phyloP scores from a whole-genome alignment of 2,888 invertebrate species.

The Uloborus plumipes region DNA sequence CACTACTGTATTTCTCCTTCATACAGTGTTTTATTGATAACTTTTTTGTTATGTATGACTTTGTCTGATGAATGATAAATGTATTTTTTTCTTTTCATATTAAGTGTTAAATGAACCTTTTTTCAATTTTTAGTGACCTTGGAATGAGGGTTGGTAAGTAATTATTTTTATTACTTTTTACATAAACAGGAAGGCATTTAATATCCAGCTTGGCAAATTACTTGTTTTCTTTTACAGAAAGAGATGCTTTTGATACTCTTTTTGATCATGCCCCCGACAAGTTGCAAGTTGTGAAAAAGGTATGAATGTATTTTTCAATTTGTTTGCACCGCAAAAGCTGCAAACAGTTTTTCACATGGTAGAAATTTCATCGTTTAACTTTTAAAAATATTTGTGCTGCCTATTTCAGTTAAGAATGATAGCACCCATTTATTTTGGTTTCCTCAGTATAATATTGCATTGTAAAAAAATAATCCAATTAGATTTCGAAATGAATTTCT shows the following conservation, averaged over 20 bases:
- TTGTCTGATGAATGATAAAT: neutral
- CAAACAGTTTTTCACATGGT: neutral
- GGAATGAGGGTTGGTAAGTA: constrained; percentile 84
- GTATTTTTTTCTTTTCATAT: neutral
- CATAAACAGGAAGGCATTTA: neutral
- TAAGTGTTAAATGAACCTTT: constrained; percentile 13
- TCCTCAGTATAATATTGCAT: too few species aligned
- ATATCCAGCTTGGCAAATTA: too few species aligned
- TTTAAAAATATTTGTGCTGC: too few species aligned
- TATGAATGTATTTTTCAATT: constrained; percentile 71
- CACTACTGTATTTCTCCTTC: too few species aligned
- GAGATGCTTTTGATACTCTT: constrained; percentile 98
- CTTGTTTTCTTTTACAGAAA: constrained; percentile 74
- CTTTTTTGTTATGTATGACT: too few species aligned
- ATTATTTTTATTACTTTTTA: constrained; percentile 10
- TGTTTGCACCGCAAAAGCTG: too few species aligned
- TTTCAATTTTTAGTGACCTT: constrained; percentile 77
- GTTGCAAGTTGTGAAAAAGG: constrained; percentile 95
- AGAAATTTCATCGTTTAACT: neutral
- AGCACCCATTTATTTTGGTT: too few species aligned
- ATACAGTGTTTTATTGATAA: too few species aligned
- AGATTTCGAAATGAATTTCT: too few species aligned
- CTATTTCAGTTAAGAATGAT: too few species aligned
- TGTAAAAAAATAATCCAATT: too few species aligned
- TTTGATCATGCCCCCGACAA: constrained; percentile 99